Evolutionary conservation across 2,888 invertebrate species (phyloP).

Genomic region (Rhopalosiphum nymphaeae): DNA sequence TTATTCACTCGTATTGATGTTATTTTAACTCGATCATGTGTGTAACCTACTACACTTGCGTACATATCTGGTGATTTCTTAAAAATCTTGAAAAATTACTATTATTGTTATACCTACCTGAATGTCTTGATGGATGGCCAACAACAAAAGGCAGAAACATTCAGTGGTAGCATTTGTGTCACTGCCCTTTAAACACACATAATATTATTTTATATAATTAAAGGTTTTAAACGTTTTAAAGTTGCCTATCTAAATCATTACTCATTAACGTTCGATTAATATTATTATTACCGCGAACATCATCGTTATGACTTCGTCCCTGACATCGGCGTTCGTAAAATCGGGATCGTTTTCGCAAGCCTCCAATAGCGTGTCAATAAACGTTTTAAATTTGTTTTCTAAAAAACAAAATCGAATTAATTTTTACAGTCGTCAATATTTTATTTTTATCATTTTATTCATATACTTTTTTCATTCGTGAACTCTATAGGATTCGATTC

Average conservation of each 20-base stretch:
- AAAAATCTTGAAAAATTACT: no score
- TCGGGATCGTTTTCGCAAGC: slow-evolving; percentile 65
- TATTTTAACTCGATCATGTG: background rate
- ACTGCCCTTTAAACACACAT: slow-evolving; percentile 67
- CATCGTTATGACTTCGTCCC: slow-evolving; percentile 67
- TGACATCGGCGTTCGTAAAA: slow-evolving; percentile 66
- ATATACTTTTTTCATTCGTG: slow-evolving; percentile 17
- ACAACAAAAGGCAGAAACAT: slow-evolving; percentile 68
- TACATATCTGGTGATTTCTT: background rate
- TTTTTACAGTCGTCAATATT: background rate
- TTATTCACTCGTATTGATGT: background rate
- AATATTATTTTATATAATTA: background rate
- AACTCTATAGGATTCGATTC: background rate
- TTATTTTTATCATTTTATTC: background rate
- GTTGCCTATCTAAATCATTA: background rate
- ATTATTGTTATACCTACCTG: slow-evolving; percentile 67
- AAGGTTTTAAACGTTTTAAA: background rate
- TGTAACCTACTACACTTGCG: background rate
- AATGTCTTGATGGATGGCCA: slow-evolving; percentile 68
- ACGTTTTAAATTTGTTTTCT: slow-evolving; percentile 65
- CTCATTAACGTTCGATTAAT: background rate
- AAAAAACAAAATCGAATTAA: slow-evolving; percentile 25
- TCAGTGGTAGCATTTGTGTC: slow-evolving; percentile 69
- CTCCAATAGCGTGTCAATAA: slow-evolving; percentile 66
- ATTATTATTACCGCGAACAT: slow-evolving; percentile 66